Evolutionary conservation across 2,797 vertebrate species (phyloP).

Genomic region (Dendrocincla tyrannina): DNA sequence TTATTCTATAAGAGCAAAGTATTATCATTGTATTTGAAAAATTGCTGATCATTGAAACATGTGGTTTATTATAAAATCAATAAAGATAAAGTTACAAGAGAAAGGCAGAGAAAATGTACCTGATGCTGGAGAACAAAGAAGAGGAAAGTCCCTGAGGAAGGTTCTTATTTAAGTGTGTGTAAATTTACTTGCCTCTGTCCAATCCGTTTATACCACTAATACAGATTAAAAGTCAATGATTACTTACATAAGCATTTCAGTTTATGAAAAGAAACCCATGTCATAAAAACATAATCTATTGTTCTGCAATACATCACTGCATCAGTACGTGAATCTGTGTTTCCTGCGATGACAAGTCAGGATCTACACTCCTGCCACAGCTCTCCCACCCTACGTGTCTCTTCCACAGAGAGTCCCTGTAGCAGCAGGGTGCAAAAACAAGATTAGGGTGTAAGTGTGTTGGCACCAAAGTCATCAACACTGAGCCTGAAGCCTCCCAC

Average conservation of each 20-base stretch:
- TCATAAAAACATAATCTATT: background rate
- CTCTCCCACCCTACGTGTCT: background rate
- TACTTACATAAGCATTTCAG: constrained; percentile 42
- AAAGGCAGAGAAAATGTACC: constrained; percentile 53
- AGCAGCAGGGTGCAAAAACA: background rate
- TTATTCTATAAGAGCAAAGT: constrained; percentile 64
- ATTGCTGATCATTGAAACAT: constrained; percentile 65
- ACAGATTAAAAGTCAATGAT: constrained; percentile 59
- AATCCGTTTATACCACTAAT: constrained; percentile 50
- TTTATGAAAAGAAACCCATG: background rate
- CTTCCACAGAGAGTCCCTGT: background rate
- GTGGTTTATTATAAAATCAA: constrained; percentile 65
- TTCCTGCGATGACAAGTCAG: background rate
- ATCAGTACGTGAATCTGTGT: background rate
- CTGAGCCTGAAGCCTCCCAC: background rate
- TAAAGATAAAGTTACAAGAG: constrained; percentile 69
- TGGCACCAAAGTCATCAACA: background rate
- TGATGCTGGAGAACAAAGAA: constrained; percentile 38
- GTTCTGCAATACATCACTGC: background rate
- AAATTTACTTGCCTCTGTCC: constrained; percentile 46
- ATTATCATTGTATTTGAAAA: constrained; percentile 71
- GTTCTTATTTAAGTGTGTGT: background rate
- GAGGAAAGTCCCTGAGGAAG: constrained; percentile 24
- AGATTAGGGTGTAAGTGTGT: background rate
- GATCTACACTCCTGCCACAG: background rate